Evolutionary conservation across 2,797 vertebrate genomes (phyloP).

Genomic region (Odontamblyopus lacepedii): DNA sequence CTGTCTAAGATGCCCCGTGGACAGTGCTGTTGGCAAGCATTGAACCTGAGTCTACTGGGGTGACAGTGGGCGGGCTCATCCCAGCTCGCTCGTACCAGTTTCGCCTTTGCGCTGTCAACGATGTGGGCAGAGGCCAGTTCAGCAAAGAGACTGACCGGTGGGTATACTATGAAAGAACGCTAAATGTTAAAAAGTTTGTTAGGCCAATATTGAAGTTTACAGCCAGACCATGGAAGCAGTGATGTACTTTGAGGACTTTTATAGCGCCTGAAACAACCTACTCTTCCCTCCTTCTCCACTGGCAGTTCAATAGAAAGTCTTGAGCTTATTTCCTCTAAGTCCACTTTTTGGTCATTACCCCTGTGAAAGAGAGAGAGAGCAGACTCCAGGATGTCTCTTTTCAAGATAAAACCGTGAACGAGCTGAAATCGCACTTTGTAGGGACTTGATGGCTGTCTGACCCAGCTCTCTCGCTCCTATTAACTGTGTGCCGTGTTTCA

Average conservation of each 20-base stretch:
- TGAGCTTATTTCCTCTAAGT: conserved; percentile 48
- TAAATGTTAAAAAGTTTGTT: conserved; percentile 13
- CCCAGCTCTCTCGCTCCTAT: conserved; percentile 49
- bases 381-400: conserved; percentile 30
- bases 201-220: conserved; percentile 21
- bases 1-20: conserved; percentile 88
- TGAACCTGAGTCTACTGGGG: conserved; percentile 84
- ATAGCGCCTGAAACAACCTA: conserved; percentile 33
- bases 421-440: conserved; percentile 63
- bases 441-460: conserved; percentile 67
- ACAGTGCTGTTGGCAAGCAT: conserved; percentile 89
- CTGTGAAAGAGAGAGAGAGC: conserved; percentile 47
- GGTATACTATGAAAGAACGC: conserved; percentile 40
- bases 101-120: conserved; percentile 92
- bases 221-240: background rate
- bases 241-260: conserved; percentile 31
- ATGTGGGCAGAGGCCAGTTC: conserved; percentile 95
- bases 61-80: conserved; percentile 86
- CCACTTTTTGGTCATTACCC: conserved; percentile 44
- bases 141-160: conserved; percentile 96
- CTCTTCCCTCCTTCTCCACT: conserved; percentile 23
- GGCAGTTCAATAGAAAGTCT: conserved; percentile 44
- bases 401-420: conserved; percentile 61
- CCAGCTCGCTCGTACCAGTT: conserved; percentile 97
- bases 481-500: conserved; percentile 42